Conservation (phyloP, 1,140 invertebrate genomes). For the Drosophila paulistorum region DNA sequence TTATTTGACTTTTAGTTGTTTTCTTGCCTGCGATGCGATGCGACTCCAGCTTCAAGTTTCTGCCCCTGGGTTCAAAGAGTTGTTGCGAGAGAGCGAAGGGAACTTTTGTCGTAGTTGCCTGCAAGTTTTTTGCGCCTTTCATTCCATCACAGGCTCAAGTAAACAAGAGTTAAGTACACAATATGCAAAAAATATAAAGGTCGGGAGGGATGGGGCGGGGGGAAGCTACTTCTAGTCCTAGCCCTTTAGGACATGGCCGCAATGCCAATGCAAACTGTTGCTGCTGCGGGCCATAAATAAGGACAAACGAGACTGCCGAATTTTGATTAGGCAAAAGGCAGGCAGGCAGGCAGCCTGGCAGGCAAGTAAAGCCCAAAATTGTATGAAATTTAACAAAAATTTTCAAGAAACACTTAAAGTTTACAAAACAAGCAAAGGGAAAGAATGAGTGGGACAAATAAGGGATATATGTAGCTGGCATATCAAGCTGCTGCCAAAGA, state of each 20-base stretch:
- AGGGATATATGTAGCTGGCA: not conserved
- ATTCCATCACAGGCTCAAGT: constrained; percentile 32
- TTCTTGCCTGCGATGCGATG: constrained; percentile 47
- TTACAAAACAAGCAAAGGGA: not conserved
- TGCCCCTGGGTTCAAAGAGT: constrained; percentile 64
- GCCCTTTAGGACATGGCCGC: constrained; percentile 51
- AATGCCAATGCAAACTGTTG: constrained; percentile 60
- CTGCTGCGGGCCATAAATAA: constrained; percentile 52
- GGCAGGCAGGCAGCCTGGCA: not conserved
- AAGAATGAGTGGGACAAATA: not conserved
- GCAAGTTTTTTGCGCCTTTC: constrained; percentile 36
- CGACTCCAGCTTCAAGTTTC: constrained; percentile 48
- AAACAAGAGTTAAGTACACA: constrained; percentile 60
- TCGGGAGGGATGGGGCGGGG: too few relatives aligned
- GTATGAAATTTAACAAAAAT: constrained; percentile 9
- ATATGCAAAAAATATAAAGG: constrained; percentile 40
- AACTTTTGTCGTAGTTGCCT: constrained; percentile 44
- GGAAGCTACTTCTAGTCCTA: constrained; percentile 8
- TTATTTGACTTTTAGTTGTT: constrained; percentile 81
- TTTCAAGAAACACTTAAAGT: constrained; percentile 5
- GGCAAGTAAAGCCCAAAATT: not conserved
- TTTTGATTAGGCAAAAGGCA: not conserved
- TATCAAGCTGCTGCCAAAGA: constrained; percentile 44
- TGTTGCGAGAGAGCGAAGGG: constrained; percentile 9
- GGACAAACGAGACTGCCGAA: constrained; percentile 10